These are phyloP conservation scores for Leptogaster cylindrica DNA, from an alignment of 2,888 invertebrate genomes.

Conservation along the genomic window DNA sequence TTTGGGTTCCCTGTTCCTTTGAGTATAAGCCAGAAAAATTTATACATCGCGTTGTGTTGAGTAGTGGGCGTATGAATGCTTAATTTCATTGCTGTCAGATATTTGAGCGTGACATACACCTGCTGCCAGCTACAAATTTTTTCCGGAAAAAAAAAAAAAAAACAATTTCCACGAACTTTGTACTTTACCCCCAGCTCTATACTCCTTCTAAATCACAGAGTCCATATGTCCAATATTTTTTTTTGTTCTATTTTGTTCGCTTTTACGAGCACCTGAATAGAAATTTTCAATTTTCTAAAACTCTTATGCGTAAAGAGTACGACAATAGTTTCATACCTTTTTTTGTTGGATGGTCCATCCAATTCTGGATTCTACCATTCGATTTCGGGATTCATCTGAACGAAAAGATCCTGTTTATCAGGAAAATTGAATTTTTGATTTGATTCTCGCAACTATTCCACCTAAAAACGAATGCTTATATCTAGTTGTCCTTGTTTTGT, in stretches of 20 bases:
- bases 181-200: too few species aligned
- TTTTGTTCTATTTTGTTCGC: conserved; percentile 12
- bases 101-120: conserved; percentile 8
- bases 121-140: conserved; percentile 4
- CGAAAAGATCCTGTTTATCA: conserved; percentile 18
- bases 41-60: conserved; percentile 5
- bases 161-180: conserved; percentile 33
- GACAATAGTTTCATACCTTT: neutral
- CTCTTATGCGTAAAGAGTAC: conserved; percentile 18
- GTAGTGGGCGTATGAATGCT: conserved; percentile 34
- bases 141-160: conserved; percentile 13
- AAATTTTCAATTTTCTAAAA: conserved; percentile 27
- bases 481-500: neutral
- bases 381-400: conserved; percentile 3
- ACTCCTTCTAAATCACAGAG: conserved; percentile 9
- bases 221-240: conserved; percentile 23
- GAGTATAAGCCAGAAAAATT: conserved; percentile 10
- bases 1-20: neutral
- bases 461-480: neutral
- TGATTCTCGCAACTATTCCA: conserved; percentile 4
- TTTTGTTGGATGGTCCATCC: too few species aligned
- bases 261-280: conserved; percentile 23
- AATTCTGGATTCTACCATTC: neutral
- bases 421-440: conserved; percentile 32
- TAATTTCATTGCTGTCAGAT: conserved; percentile 20